Evolutionary conservation across 1,140 invertebrate genomes (phyloP).

Genomic region (Aphelinus atriplicis): DNA sequence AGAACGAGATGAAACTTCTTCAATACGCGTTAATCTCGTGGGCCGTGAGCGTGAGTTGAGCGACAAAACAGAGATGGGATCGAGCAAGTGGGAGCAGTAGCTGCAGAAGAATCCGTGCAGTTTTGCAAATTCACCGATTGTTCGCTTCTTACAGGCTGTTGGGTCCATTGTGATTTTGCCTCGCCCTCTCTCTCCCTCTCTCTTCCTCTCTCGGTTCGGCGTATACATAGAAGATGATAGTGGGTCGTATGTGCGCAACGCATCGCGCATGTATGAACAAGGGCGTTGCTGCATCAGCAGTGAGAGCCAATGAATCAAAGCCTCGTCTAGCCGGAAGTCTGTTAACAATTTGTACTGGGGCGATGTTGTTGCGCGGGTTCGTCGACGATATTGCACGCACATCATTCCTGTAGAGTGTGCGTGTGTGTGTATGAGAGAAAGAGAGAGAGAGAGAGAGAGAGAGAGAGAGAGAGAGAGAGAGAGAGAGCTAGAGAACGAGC

Average conservation of each 20-base stretch:
- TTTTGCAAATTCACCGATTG: slow-evolving; percentile 18
- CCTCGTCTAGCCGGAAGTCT: slow-evolving; percentile 14
- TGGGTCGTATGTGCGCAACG: too few species aligned
- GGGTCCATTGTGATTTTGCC: not conserved
- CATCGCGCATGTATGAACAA: too few species aligned
- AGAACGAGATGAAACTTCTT: slow-evolving; percentile 2
- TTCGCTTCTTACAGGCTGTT: slow-evolving; percentile 17
- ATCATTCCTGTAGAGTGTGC: not conserved
- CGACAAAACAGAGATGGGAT: not conserved
- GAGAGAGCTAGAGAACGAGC: too few species aligned
- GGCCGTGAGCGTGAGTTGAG: not conserved
- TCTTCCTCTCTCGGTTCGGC: too few species aligned
- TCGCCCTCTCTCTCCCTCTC: too few species aligned
- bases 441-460: too few species aligned
- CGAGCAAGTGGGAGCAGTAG: not conserved
- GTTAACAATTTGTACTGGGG: slow-evolving; percentile 1
- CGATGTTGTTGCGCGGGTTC: not conserved
- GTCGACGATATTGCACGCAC: slow-evolving; percentile 16
- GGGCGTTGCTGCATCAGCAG: not conserved
- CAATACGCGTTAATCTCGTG: slow-evolving; percentile 10
- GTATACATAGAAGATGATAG: too few species aligned
- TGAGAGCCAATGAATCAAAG: slow-evolving; percentile 8
- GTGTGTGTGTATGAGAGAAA: too few species aligned
- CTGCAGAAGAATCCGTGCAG: slow-evolving; percentile 4
- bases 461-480: too few species aligned